phyloP scores from a whole-genome alignment of 2,113 vertebrate species.

The Vulpes lagopus region DNA sequence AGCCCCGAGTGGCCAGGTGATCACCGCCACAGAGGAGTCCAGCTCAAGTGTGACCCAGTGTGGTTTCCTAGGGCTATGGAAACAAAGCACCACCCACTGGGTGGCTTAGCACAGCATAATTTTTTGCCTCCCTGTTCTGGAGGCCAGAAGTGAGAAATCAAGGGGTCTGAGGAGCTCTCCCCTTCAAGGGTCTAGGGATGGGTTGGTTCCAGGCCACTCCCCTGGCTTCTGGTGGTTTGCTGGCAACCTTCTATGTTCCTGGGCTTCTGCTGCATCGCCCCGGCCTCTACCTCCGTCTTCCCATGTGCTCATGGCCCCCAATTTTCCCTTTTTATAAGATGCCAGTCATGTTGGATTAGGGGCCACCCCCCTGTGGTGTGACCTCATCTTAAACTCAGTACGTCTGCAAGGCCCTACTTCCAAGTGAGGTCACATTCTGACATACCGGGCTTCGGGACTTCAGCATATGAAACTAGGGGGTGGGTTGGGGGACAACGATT shows the following conservation, averaged over 20 bases:
- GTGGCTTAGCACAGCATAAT: neutral
- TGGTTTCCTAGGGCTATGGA: neutral
- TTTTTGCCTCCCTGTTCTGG: neutral
- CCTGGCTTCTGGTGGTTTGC: neutral
- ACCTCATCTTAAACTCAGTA: neutral
- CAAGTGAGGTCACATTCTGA: neutral
- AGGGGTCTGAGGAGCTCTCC: accelerated
- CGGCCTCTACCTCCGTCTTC: neutral
- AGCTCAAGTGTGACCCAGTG: neutral
- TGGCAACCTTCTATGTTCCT: neutral
- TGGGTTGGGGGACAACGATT: neutral
- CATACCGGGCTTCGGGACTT: neutral
- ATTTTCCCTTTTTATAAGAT: neutral
- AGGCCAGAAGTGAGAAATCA: neutral
- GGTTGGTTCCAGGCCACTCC: neutral
- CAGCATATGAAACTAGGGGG: neutral
- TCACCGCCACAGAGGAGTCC: neutral
- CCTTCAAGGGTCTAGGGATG: too few species aligned
- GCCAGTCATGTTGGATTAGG: neutral
- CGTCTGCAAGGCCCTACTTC: neutral
- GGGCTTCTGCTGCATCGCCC: neutral
- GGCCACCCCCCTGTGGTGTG: neutral
- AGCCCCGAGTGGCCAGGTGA: neutral
- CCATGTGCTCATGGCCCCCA: accelerated
- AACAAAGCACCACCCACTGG: neutral